A percentile compares a stretch with the other conserved stretches of the same genome.
These are phyloP conservation scores for Cordylochernes scorpioides DNA, from an alignment of 2,888 invertebrate genomes.

Conservation along the genomic window DNA sequence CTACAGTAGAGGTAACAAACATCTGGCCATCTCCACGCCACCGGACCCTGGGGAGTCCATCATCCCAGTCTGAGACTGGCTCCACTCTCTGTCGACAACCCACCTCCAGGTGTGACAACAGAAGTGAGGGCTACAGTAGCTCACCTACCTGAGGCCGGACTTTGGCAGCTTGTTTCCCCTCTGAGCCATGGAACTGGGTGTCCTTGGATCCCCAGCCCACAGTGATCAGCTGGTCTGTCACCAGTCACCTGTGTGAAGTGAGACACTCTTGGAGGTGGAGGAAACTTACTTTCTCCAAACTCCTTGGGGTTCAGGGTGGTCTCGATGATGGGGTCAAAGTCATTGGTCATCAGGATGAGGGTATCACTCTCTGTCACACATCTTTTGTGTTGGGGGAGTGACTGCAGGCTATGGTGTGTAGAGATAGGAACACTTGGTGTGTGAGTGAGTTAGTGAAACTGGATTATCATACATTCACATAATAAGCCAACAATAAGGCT, in stretches of 20 bases:
- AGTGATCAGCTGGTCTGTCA: slow-evolving; percentile 49
- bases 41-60: slow-evolving; percentile 30
- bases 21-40: slow-evolving; percentile 67
- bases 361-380: slow-evolving; percentile 18
- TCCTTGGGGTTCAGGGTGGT: slow-evolving; percentile 30
- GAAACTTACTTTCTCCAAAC: slow-evolving; percentile 38
- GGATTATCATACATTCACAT: no score
- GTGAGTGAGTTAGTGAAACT: no score
- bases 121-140: no score
- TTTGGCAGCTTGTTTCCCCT: slow-evolving; percentile 58
- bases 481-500: no score
- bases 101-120: no score
- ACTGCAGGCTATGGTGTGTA: no score
- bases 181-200: slow-evolving; percentile 87
- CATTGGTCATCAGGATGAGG: slow-evolving; percentile 31
- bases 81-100: no score
- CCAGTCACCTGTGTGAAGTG: no score
- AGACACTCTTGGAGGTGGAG: no score
- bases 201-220: slow-evolving; percentile 89
- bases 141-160: no score
- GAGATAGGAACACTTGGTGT: no score
- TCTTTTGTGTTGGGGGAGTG: no score
- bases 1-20: slow-evolving; percentile 41
- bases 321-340: slow-evolving; percentile 37
- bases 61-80: slow-evolving; percentile 21